Base-by-base conservation (phyloP, 2,797 vertebrate genomes). In the Pterois miles region DNA sequence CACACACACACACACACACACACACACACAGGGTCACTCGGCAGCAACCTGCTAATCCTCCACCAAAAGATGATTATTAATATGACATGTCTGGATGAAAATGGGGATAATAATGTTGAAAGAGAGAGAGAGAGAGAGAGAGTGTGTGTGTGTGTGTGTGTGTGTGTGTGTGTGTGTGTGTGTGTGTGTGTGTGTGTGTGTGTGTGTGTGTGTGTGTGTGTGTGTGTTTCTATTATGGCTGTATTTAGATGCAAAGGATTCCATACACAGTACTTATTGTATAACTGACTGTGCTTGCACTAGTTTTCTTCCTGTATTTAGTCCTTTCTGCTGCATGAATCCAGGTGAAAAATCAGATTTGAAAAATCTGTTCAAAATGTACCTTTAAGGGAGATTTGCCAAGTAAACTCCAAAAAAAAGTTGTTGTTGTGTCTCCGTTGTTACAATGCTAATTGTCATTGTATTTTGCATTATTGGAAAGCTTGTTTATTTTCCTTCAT, bases 51-150 rank as follows among this genome's bases (percentile, higher is more conserved):
- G 36, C 22, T 93, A 91, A 91, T 92, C 92, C 85, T 59, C 27
- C 53, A 46, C 34, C 16, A 65, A 82, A 83, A 69, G 74, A 90
- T 86, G 83, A 92, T 90, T 87, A 86, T 89, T 82, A 85, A 80
- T 71, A 73, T 76, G 81, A 56, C 52, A 75, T 83, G 66, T 79
- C 71, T 70, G 77, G 72, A 83, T 87, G 72, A 65, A 79, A 78
- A 59, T 43, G 40, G 40, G 16, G 40, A 43, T 43, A 43, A 43
- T 43, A 7, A 18, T 56, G 73, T 78, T 25, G 11, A 31, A 9
- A 16, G 57, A 43, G 14, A 16, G 57, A 43, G 14, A 16, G 57
- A 43, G 14, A 16, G 57, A 43, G 14, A n/a, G n/a, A 16, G 57
- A 43, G 14, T 29, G 25, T 73, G 48, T 65, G 2, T 31, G 36